Evolutionary conservation across 2,113 vertebrate species (phyloP).

Genomic region (Poicephalus gulielmi): DNA sequence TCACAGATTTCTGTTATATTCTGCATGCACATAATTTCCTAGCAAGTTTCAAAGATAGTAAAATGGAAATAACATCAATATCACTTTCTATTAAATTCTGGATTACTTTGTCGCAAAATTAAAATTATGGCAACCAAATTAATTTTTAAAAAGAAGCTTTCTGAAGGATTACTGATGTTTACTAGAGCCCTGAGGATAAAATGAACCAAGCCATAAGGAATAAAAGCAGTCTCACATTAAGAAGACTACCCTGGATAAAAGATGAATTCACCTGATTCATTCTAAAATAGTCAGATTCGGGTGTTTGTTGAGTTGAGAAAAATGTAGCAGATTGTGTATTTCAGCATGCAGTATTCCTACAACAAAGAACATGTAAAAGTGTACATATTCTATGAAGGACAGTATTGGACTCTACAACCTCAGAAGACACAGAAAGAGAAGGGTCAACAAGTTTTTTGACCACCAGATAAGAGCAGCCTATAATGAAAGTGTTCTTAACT

Average conservation of each 20-base stretch:
- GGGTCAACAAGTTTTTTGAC: neutral
- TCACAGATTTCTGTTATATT: neutral
- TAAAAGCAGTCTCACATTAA: conserved; percentile 2
- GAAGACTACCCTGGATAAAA: conserved; percentile 37
- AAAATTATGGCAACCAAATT: neutral
- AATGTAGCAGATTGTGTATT: neutral
- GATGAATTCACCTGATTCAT: conserved; percentile 23
- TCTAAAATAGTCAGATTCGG: conserved; percentile 48
- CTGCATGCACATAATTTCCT: neutral
- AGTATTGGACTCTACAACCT: neutral
- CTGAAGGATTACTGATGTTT: conserved; percentile 35
- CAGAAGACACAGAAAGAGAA: neutral
- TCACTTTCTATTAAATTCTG: neutral
- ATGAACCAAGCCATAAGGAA: neutral
- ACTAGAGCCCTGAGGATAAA: neutral
- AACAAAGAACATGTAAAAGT: neutral
- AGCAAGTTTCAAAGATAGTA: neutral
- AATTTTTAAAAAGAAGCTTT: conserved; percentile 36
- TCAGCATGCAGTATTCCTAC: neutral
- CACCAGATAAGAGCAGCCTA: neutral
- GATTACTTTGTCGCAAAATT: neutral
- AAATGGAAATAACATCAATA: neutral
- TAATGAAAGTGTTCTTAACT: neutral
- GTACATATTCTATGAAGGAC: neutral
- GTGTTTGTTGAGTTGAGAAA: conserved; percentile 23